Evolutionary conservation across 2,888 invertebrate species (phyloP).

Genomic region (Ophion ventricosus): DNA sequence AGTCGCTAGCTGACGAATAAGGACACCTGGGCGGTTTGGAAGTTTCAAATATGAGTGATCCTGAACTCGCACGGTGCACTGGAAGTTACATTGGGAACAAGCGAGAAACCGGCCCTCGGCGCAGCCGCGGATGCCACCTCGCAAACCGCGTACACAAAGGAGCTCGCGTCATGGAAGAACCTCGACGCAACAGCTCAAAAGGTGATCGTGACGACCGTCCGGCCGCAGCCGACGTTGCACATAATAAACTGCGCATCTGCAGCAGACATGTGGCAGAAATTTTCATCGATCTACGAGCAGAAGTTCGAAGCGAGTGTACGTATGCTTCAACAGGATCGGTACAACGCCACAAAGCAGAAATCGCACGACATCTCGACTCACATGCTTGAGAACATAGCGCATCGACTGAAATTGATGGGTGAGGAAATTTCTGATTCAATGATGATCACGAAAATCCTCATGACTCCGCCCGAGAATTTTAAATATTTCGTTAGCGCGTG

Average conservation of each 20-base stretch:
- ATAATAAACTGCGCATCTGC: constrained; percentile 71
- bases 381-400: constrained; percentile 67
- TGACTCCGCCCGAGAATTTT: constrained; percentile 64
- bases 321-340: constrained; percentile 67
- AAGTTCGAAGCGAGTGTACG: constrained; percentile 72
- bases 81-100: constrained; percentile 7
- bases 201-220: constrained; percentile 70
- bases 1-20: constrained; percentile 41
- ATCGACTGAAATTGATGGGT: constrained; percentile 56
- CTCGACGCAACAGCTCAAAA: constrained; percentile 69
- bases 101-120: background rate
- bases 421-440: constrained; percentile 65
- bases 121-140: background rate
- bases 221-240: constrained; percentile 66
- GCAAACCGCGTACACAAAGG: constrained; percentile 5
- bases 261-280: constrained; percentile 74
- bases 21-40: constrained; percentile 54
- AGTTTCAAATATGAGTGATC: constrained; percentile 32
- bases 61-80: constrained; percentile 28
- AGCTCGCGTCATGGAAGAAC: constrained; percentile 60
- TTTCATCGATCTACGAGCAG: constrained; percentile 72
- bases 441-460: constrained; percentile 68
- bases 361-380: constrained; percentile 65
- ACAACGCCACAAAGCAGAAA: constrained; percentile 55
- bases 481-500: constrained; percentile 69